These are phyloP conservation scores for Neodon shergylaensis DNA, from an alignment of 2,113 vertebrate species.

Conservation along the genomic window DNA sequence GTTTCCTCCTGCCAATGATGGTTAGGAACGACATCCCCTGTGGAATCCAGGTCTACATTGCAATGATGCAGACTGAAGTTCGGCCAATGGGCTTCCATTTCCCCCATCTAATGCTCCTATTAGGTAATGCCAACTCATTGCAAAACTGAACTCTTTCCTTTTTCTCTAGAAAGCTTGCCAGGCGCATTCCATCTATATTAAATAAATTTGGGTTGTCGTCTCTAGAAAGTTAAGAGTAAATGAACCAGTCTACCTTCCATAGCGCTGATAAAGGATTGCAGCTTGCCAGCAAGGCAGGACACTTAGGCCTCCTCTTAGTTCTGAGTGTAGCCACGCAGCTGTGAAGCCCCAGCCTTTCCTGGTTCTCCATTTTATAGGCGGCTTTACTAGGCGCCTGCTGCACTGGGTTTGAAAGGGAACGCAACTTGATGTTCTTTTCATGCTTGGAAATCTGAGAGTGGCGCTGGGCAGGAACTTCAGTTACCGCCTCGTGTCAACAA, in stretches of 20 bases:
- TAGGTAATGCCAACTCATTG: constrained; percentile 49
- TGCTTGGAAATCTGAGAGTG: constrained; percentile 51
- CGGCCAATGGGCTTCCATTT: neutral
- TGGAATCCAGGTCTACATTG: neutral
- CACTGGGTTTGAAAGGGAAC: neutral
- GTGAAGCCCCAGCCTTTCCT: neutral
- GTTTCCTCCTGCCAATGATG: neutral
- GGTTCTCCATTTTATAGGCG: constrained; percentile 34
- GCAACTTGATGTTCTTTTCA: constrained; percentile 55
- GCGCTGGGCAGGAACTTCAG: constrained; percentile 61
- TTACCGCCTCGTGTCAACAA: constrained; percentile 59
- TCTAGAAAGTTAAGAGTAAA: constrained; percentile 48
- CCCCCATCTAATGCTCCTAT: neutral
- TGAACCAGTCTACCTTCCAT: neutral
- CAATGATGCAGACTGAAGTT: neutral
- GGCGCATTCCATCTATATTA: constrained; percentile 24
- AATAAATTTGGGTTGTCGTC: constrained; percentile 38
- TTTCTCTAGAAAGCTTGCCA: constrained; percentile 46
- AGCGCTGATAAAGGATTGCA: neutral
- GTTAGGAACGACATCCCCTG: neutral
- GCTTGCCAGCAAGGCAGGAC: neutral
- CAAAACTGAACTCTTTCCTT: neutral
- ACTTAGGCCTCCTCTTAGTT: constrained; percentile 49
- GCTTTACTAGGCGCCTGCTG: constrained; percentile 40
- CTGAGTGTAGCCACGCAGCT: constrained; percentile 15